These are phyloP conservation scores for Notechis scutatus DNA, from an alignment of 2,113 vertebrate species.

Conservation along the genomic window DNA sequence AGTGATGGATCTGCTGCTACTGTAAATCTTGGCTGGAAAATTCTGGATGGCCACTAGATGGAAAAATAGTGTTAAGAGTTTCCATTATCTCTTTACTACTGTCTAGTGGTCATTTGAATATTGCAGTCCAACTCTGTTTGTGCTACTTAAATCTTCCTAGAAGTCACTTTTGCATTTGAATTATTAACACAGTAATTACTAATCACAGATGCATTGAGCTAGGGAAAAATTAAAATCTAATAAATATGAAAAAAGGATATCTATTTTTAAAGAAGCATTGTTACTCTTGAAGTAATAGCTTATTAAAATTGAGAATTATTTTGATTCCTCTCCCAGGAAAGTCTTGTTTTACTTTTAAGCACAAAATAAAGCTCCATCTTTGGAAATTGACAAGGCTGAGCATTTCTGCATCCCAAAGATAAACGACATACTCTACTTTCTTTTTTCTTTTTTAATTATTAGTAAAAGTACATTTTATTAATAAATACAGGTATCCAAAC, in stretches of 20 bases:
- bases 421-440: neutral
- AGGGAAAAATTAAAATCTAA: neutral
- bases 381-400: neutral
- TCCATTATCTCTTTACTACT: neutral
- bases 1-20: neutral
- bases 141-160: neutral
- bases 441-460: neutral
- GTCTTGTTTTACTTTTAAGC: no score
- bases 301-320: neutral
- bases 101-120: neutral
- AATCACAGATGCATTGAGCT: neutral
- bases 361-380: neutral
- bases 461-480: conserved; percentile 60
- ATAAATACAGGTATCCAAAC: conserved; percentile 51
- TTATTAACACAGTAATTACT: neutral
- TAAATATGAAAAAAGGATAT: neutral
- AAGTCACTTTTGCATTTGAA: fast-evolving
- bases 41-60: neutral
- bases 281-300: fast-evolving
- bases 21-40: neutral
- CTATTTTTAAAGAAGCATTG: conserved; percentile 9
- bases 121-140: neutral
- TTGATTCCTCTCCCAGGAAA: neutral
- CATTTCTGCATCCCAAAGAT: conserved; percentile 11
- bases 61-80: neutral